phyloP scores from a whole-genome alignment of 2,797 vertebrate genomes.

The Myotis pilosus region DNA sequence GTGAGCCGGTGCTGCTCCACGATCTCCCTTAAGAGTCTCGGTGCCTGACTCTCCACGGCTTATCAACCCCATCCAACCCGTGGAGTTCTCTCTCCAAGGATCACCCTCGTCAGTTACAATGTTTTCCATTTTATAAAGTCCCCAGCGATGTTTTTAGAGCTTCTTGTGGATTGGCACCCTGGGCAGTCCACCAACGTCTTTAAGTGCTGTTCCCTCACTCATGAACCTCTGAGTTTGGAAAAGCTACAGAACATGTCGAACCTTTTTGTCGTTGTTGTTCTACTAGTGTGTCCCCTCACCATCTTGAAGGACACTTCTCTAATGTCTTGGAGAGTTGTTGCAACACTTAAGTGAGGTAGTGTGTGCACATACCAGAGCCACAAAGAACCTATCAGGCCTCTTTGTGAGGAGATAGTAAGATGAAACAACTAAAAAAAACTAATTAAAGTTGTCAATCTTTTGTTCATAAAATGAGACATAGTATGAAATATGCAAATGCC shows the following conservation, averaged over 20 bases:
- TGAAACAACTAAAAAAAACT: neutral
- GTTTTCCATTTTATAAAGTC: neutral
- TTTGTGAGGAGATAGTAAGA: neutral
- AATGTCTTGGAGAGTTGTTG: neutral
- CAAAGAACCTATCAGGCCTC: neutral
- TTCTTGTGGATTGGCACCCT: neutral
- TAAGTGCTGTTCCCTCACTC: neutral
- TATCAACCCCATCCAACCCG: neutral
- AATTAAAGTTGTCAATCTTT: conserved; percentile 58
- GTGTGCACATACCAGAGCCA: too few species aligned
- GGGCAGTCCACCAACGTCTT: neutral
- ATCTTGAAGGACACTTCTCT: neutral
- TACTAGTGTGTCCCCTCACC: neutral
- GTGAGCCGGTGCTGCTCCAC: neutral
- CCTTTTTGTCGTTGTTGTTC: neutral
- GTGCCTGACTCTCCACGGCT: neutral
- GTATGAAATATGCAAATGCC: conserved; percentile 42
- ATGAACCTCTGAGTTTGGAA: neutral
- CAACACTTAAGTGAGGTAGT: neutral
- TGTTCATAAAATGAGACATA: conserved; percentile 50
- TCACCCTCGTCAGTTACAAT: neutral
- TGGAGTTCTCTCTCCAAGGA: neutral
- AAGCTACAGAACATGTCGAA: neutral
- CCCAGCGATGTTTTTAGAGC: neutral
- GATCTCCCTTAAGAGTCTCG: neutral